Percentiles rank a stretch among this genome's conserved stretches.
Conservation (phyloP, 1,140 invertebrate genomes). For the Andricus grossulariae region DNA sequence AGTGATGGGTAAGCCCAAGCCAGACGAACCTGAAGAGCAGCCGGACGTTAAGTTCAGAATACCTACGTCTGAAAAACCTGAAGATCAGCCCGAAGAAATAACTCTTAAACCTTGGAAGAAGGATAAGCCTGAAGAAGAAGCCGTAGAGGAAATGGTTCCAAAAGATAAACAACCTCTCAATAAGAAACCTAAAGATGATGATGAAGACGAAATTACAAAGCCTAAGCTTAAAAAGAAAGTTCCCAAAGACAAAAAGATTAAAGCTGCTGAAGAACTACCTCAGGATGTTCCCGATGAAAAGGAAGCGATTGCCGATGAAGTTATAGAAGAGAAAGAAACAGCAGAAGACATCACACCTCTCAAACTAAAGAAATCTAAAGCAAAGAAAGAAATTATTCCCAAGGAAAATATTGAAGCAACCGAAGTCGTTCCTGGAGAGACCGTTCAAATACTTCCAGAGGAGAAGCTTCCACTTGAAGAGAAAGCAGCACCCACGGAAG, state of each 20-base stretch:
- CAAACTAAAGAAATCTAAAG: conserved; percentile 38
- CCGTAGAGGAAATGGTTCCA: not conserved
- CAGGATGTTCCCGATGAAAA: conserved; percentile 17
- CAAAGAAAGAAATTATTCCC: not conserved
- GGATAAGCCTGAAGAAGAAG: conserved; percentile 58
- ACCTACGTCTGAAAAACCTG: conserved; percentile 74
- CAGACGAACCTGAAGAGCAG: conserved; percentile 73
- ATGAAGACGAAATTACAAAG: conserved; percentile 41
- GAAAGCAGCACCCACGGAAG: not conserved
- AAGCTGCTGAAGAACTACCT: conserved; percentile 43
- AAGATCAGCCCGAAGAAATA: conserved; percentile 76
- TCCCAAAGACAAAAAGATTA: conserved; percentile 37
- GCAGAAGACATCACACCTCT: conserved; percentile 24
- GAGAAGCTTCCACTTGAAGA: not conserved
- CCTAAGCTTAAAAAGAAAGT: not conserved
- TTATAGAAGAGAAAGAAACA: conserved; percentile 27
- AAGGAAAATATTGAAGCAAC: not conserved
- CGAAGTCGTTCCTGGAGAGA: not conserved
- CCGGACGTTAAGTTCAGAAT: conserved; percentile 78
- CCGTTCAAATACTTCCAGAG: not conserved
- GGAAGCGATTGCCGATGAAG: not conserved
- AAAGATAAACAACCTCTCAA: not conserved
- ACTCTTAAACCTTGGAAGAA: conserved; percentile 77
- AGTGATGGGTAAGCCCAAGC: conserved; percentile 77
- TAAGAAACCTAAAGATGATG: conserved; percentile 35